Conservation (phyloP, 2,888 invertebrate species). For the Drosophila algonquin region DNA sequence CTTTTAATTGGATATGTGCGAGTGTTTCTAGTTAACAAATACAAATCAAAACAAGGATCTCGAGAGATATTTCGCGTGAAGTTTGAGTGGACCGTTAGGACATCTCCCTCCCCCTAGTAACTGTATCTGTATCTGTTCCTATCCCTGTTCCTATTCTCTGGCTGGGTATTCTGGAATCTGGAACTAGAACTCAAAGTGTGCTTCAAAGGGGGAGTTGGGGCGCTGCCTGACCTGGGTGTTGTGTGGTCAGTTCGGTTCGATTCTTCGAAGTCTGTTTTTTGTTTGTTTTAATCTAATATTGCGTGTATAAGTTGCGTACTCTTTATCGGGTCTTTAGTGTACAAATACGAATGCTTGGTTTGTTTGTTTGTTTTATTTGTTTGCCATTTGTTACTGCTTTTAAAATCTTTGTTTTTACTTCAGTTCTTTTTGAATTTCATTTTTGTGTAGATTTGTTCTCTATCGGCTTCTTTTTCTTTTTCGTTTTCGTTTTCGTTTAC, state of each 20-base stretch:
- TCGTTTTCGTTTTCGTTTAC: conserved; percentile 10
- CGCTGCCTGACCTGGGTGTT: not conserved
- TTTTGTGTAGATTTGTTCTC: conserved; percentile 65
- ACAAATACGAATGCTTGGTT: conserved; percentile 60
- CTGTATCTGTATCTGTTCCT: not conserved
- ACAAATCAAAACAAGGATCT: conserved; percentile 5
- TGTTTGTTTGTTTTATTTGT: conserved; percentile 40
- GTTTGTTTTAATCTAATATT: conserved; percentile 38
- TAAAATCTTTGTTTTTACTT: conserved; percentile 82
- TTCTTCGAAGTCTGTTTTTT: conserved; percentile 40
- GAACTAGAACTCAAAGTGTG: not conserved
- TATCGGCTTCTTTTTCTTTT: conserved; percentile 22
- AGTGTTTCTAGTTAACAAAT: conserved; percentile 41
- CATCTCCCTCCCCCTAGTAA: not conserved
- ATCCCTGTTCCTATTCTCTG: not conserved
- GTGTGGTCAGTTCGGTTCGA: conserved; percentile 10
- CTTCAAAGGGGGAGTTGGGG: not conserved
- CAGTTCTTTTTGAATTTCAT: conserved; percentile 80
- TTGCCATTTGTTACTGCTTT: conserved; percentile 71
- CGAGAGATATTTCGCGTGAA: not conserved
- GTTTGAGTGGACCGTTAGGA: not conserved
- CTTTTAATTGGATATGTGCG: conserved; percentile 46
- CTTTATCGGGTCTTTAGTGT: conserved; percentile 51
- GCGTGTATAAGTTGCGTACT: conserved; percentile 41
- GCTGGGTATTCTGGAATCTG: not conserved